These are phyloP conservation scores for Drosophila sechellia DNA, from an alignment of 1,140 invertebrate genomes.

Conservation along the genomic window DNA sequence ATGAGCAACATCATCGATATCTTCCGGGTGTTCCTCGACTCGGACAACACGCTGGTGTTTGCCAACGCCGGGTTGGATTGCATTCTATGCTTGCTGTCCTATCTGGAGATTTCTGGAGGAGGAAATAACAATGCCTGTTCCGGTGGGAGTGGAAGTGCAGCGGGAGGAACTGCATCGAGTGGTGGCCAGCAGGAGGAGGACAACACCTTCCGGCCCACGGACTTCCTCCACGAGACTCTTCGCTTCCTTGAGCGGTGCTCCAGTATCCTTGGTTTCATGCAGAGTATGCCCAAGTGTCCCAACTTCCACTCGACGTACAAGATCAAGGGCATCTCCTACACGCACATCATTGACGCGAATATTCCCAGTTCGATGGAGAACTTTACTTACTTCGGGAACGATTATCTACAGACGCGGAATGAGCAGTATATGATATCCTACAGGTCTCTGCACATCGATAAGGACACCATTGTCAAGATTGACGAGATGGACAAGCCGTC, in stretches of 20 bases:
- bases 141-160: constrained; percentile 55
- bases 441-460: constrained; percentile 86
- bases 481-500: constrained; percentile 91
- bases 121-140: constrained; percentile 79
- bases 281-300: constrained; percentile 96
- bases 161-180: constrained; percentile 83
- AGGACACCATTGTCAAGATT: constrained; percentile 86
- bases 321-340: constrained; percentile 91
- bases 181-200: constrained; percentile 72
- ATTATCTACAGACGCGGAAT: constrained; percentile 83
- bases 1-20: constrained; percentile 93
- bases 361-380: constrained; percentile 91
- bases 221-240: constrained; percentile 93
- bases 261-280: constrained; percentile 95
- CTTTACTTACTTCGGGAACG: constrained; percentile 85
- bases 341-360: constrained; percentile 92
- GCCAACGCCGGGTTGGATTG: constrained; percentile 97
- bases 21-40: constrained; percentile 95
- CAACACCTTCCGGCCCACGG: constrained; percentile 85
- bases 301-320: constrained; percentile 95
- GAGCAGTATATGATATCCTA: constrained; percentile 85
- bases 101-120: constrained; percentile 84
- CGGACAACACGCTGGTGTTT: constrained; percentile 96
- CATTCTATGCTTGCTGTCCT: constrained; percentile 93
- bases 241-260: constrained; percentile 94